Percentiles rank a stretch among this genome's conserved stretches.
Conservation (phyloP, 2,888 invertebrate genomes). For the Epicampocera succincta region DNA sequence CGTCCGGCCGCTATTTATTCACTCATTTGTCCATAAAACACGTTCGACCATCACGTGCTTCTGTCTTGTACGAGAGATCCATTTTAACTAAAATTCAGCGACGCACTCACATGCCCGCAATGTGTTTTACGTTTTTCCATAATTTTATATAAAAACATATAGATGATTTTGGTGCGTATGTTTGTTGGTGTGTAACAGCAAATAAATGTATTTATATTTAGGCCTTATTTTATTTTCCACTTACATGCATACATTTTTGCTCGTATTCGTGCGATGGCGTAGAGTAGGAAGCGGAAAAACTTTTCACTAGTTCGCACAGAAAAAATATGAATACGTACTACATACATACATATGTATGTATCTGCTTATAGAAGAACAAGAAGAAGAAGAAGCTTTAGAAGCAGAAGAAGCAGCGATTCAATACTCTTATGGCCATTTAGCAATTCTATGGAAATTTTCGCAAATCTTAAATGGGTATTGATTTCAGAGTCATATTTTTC, state of each 20-base stretch:
- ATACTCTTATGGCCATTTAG: conserved; percentile 29
- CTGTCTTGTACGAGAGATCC: conserved; percentile 79
- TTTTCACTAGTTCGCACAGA: conserved; percentile 5
- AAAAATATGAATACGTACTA: conserved; percentile 33
- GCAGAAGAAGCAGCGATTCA: conserved; percentile 6
- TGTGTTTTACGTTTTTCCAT: background rate
- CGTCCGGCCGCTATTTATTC: conserved; percentile 45
- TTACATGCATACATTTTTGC: background rate
- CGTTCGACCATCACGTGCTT: conserved; percentile 80
- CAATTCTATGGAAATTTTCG: conserved; percentile 50
- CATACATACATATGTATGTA: too few relatives aligned
- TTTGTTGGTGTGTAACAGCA: background rate
- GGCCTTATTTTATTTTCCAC: conserved; percentile 10
- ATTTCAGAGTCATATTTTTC: conserved; percentile 51
- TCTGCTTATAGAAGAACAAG: too few relatives aligned
- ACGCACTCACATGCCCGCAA: background rate
- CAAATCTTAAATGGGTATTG: conserved; percentile 50
- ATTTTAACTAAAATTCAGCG: conserved; percentile 75
- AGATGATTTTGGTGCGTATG: background rate
- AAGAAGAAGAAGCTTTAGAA: too few relatives aligned
- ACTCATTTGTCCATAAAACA: conserved; percentile 66
- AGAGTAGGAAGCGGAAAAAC: conserved; percentile 1
- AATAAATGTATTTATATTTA: background rate
- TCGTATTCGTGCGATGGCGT: background rate
- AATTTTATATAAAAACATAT: background rate